These are phyloP conservation scores for Lasioglossum vierecki DNA, from an alignment of 2,888 invertebrate species.

Conservation along the genomic window DNA sequence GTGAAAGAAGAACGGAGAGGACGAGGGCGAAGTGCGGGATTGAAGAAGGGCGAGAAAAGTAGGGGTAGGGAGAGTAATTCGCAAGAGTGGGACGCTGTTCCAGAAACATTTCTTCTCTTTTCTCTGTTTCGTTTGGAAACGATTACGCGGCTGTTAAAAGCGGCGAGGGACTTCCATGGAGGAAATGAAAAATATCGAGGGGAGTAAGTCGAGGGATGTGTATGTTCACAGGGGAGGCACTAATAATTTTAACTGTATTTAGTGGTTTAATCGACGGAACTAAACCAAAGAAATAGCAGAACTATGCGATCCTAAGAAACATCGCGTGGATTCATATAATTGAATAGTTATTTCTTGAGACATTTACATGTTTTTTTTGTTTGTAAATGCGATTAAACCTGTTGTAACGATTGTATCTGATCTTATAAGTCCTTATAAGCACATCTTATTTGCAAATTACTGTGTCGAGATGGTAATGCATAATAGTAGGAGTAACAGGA, in stretches of 20 bases:
- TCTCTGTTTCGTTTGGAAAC: background rate
- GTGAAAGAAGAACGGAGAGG: background rate
- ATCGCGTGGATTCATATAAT: background rate
- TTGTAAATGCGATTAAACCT: background rate
- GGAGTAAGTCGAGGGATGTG: background rate
- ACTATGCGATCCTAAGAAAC: too few species aligned
- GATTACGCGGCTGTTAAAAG: background rate
- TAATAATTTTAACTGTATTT: too few species aligned
- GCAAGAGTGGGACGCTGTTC: background rate
- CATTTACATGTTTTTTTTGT: background rate
- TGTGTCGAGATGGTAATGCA: conserved; percentile 25
- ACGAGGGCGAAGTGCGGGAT: background rate
- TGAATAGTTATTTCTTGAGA: background rate
- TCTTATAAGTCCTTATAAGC: conserved; percentile 11
- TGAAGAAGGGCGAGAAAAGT: background rate
- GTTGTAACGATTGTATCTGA: conserved; percentile 29
- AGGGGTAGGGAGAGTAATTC: conserved; percentile 27
- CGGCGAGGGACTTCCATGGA: background rate
- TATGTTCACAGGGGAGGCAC: background rate
- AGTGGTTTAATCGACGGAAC: too few species aligned
- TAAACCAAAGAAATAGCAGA: too few species aligned
- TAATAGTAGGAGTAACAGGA: conserved; percentile 47
- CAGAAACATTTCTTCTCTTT: background rate
- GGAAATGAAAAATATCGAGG: background rate
- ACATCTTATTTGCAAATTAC: conserved; percentile 45